Evolutionary conservation across 2,113 vertebrate species (phyloP).

Genomic region (Macrotus californicus): DNA sequence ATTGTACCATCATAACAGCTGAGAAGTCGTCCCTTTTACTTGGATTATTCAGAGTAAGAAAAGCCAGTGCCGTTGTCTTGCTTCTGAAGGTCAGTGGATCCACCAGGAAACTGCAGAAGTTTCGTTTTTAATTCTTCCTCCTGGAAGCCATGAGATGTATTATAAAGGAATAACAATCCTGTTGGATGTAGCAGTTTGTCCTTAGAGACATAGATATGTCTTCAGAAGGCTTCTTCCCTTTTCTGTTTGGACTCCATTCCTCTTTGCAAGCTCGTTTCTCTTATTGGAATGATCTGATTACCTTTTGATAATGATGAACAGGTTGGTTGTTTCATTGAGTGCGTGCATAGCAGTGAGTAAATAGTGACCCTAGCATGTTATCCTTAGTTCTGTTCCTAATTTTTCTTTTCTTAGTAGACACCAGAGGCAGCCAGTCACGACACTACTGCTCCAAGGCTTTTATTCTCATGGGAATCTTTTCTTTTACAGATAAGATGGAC

Average conservation of each 20-base stretch:
- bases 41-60: slow-evolving; percentile 90
- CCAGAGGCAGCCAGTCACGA: background rate
- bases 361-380: background rate
- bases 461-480: background rate
- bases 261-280: background rate
- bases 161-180: slow-evolving; percentile 78
- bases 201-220: slow-evolving; percentile 63
- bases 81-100: slow-evolving; percentile 89
- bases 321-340: background rate
- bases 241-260: slow-evolving; percentile 28
- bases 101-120: slow-evolving; percentile 86
- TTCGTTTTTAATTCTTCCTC: slow-evolving; percentile 83
- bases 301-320: slow-evolving; percentile 1
- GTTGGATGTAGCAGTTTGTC: slow-evolving; percentile 70
- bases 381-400: background rate
- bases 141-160: slow-evolving; percentile 76
- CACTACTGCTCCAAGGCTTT: background rate
- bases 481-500: background rate
- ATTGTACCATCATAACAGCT: slow-evolving; percentile 93
- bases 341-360: background rate
- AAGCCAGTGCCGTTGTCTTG: slow-evolving; percentile 86
- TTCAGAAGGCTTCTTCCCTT: slow-evolving; percentile 82
- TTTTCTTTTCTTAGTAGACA: background rate
- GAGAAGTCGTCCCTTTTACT: slow-evolving; percentile 92
- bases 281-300: background rate